Evolutionary conservation across 1,140 invertebrate genomes (phyloP), one percentile per base, ranked within the genome.

Genomic region (Aphelenchoides besseyi): DNA sequence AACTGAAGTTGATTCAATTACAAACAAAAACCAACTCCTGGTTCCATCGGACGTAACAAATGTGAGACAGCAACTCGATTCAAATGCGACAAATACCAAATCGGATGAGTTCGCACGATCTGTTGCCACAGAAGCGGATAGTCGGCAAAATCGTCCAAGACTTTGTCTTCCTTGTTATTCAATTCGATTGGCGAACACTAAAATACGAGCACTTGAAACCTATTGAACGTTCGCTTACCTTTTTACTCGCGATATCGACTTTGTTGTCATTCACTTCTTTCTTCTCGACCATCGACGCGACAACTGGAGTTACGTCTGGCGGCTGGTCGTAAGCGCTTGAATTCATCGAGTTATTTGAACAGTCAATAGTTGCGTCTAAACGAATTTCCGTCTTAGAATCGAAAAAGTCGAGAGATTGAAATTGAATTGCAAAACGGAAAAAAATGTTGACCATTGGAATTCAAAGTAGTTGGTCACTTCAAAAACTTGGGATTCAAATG

Each of bases 81-180:
- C 26, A 95, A 92, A n/a, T 92, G 91, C 0, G 93, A 91, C 36
- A 96, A 88, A 85, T 93, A 95, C 94, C 94, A 96, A 75, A 97
- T 92, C 18, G 93, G 92, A 87, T 95, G 92, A 32, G 91, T 92
- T 59, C 92, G 89, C 75, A 93, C 90, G 68, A 96, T 16, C 23
- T 77, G 74, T 26, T 61, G 59, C 59, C 59, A 61, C 18, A 61
- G 59, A 23, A 48, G 41, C 41, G 41, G 41, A 12, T 23, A 12
- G 41, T 48, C 41, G 23, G 41, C 41, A 23, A 16, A 23, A 12
- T 48, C 41, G 41, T 48, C 41, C 12, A 48, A 23, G n/a, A n/a
- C n/a, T n/a, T n/a, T n/a, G n/a, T n/a, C n/a, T n/a, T n/a, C n/a
- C n/a, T n/a, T n/a, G n/a, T n/a, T n/a, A n/a, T n/a, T n/a, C n/a